Evolutionary conservation across 2,113 vertebrate species (phyloP), one percentile per base, ranked within the genome.

Genomic region (Peromyscus polionotus): DNA sequence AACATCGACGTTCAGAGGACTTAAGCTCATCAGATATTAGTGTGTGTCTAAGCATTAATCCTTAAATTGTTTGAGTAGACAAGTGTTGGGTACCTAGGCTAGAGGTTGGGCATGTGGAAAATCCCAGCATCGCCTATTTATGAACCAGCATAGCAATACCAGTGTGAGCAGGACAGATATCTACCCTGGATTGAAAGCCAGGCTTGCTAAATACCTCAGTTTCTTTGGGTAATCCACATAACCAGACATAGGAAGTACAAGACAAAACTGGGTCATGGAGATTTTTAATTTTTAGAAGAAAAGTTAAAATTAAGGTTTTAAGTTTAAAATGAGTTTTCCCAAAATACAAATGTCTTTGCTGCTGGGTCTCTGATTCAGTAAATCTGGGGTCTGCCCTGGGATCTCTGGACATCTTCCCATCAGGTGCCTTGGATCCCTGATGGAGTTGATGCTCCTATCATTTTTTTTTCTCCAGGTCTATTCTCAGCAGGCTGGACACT

Each of bases 301-400:
- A 94, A 59, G 36, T 68, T 85, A 85, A 65, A 85, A 75, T 84
- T 54, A 79, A 51, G 76, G 2, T 2, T 75, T 96, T 97, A 91
- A 80, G 6, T 12, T 51, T 33, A 91, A 96, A 90, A 54, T 57
- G 17, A 54, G 14, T 65, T 94, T 20, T 39, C 5, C 24, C 8
- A 39, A 57, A 93, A 70, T 92, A 73, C 39, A 5, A 54, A 17
- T 45, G 11, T 17, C 75, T 31, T 70, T 90, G 11, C 0, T n/a
- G 33, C 26, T 39, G 2, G 0, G 48, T 28, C 4, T 93, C 61
- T 80, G 39, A 84, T 26, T 83, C 19, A 65, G 28, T 67, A 39
- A 68, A 19, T 45, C 65, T 28, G 26, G 28, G 42, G 4, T 63
- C 7, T 88, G 2, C 39, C 67, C 26, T 80, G 17, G 39, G 36